Conservation (phyloP, 1,140 invertebrate genomes). For the Gonioctena quinquepunctata region DNA sequence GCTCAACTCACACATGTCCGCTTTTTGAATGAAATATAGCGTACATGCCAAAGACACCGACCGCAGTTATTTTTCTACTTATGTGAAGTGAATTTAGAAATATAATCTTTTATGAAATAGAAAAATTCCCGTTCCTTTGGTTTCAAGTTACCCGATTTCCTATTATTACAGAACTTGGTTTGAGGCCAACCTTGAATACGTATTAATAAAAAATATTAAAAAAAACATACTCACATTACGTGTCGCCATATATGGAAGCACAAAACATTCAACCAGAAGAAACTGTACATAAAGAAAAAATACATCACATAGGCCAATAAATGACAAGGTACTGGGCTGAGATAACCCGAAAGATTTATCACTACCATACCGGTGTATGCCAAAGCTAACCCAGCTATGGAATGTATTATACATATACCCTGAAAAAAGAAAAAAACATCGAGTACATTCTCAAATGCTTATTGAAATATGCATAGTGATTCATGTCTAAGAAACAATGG, state of each 20-base stretch:
- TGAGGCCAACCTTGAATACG: no score
- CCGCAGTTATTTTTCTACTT: no score
- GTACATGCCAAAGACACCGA: no score
- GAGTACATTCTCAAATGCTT: neutral
- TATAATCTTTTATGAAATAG: no score
- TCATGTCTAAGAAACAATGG: no score
- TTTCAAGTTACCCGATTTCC: no score
- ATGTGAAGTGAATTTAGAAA: no score
- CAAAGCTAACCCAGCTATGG: constrained; percentile 4
- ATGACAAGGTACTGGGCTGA: neutral
- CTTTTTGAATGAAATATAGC: no score
- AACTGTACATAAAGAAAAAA: constrained; percentile 4
- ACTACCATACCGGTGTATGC: neutral
- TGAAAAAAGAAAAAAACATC: neutral
- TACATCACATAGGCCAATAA: constrained; percentile 16
- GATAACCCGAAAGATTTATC: neutral
- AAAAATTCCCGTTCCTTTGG: no score
- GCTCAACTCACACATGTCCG: no score
- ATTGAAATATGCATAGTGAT: neutral
- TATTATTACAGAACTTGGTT: no score
- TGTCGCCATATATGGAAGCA: constrained; percentile 15
- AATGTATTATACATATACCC: constrained; percentile 5
- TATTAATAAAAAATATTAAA: no score
- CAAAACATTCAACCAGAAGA: constrained; percentile 14
- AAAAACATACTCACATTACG: constrained; percentile 12